A percentile compares a stretch with the other conserved stretches of the same genome.
Evolutionary conservation across 2,113 vertebrate genomes (phyloP).

Genomic region (Rana temporaria): DNA sequence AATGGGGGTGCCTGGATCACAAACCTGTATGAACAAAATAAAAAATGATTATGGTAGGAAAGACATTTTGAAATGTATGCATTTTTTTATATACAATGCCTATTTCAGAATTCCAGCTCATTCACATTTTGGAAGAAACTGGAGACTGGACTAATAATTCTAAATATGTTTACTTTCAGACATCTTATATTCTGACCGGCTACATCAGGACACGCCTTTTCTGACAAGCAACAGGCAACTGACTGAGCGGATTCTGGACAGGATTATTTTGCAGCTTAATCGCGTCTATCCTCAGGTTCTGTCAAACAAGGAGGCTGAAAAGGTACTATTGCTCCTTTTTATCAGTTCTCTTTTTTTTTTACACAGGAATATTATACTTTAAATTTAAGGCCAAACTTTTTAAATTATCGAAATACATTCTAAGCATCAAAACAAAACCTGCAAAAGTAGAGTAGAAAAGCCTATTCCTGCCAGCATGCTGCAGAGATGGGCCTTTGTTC

Average conservation of each 20-base stretch:
- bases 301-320: conserved; percentile 90
- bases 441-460: no score
- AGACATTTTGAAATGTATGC: not conserved
- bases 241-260: conserved; percentile 90
- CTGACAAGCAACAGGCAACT: conserved; percentile 79
- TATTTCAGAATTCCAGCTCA: not conserved
- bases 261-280: conserved; percentile 93
- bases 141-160: no score
- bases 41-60: not conserved
- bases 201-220: conserved; percentile 84
- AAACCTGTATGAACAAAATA: not conserved
- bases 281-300: conserved; percentile 96
- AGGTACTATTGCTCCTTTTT: conserved; percentile 67
- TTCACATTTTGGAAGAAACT: not conserved
- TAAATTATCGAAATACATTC: no score
- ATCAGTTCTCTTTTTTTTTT: not conserved
- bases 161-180: conserved; percentile 62
- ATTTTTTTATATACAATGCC: not conserved
- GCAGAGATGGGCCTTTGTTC: no score
- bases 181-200: conserved; percentile 81
- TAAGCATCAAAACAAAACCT: no score
- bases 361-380: not conserved
- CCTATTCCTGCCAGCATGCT: no score
- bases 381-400: no score
- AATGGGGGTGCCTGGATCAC: no score